Evolutionary conservation across 2,113 vertebrate genomes (phyloP), one percentile per base, ranked within the genome.

Genomic region (Paracanthobrama guichenoti): DNA sequence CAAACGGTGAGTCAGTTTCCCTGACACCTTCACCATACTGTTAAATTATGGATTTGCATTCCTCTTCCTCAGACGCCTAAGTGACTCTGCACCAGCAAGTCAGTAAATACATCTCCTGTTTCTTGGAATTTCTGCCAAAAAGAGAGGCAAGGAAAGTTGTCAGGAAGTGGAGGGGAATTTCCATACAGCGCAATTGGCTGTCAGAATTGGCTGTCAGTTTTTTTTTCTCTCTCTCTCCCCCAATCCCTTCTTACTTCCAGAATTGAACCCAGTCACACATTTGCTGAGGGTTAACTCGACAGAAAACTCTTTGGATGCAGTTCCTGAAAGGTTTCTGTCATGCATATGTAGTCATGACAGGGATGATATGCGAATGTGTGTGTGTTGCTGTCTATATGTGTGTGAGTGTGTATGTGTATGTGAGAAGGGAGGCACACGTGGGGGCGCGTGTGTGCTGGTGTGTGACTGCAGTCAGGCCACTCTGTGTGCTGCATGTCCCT

Each of bases 391-490:
- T 39, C 6, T 39, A 39, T 6, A 69, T 73, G 14, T 76, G 84
- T 78, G 16, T 57, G 46, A 11, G 48, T 53, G 10, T 20, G 22
- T 39, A 7, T 13, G 2, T 26, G 7, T 55, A n/a, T 55, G 4
- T 57, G n/a, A 48, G 31, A 39, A 11, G 1, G 10, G 13, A 8
- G 46, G 39, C 35, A 60, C 9, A 28, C 12, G 2, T 35, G 20
- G 28, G 75, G 48, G 31, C 31, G 13, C 14, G 78, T 85, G 79
- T 89, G 79, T 87, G 79, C 75, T 81, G 84, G 67, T 84, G 88
- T 86, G 78, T 89, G 84, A 88, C 87, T 88, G 81, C 72, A 87
- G 72, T 64, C 57, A 39, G 73, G 84, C 67, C 88, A 84, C 87
- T 88, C 84, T 77, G 71, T 76, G 31, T 48, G 48, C 60, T 86